A percentile compares a stretch with the other conserved stretches of the same genome.
phyloP scores from a whole-genome alignment of 1,140 invertebrate genomes.

The Mylabris phalerata region DNA sequence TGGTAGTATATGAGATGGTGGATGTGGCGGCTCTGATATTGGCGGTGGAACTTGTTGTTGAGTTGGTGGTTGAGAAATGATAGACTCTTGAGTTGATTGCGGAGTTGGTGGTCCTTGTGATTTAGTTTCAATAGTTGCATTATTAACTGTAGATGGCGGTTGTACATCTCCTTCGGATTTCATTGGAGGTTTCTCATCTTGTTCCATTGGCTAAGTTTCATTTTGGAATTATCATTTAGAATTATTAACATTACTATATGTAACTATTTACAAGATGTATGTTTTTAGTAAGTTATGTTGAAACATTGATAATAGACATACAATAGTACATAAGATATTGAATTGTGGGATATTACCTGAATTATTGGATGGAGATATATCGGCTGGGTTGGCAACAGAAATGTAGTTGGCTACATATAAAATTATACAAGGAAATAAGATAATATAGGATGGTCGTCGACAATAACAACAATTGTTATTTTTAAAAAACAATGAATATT shows the following conservation, averaged over 20 bases:
- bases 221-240: background rate
- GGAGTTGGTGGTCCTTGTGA: background rate
- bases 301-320: background rate
- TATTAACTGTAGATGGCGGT: conserved; percentile 7
- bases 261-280: conserved; percentile 18
- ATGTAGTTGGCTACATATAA: conserved; percentile 19
- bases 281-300: background rate
- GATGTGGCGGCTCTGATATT: background rate
- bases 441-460: conserved; percentile 9
- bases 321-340: conserved; percentile 7
- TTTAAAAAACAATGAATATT: conserved; percentile 2
- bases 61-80: background rate
- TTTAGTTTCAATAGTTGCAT: background rate
- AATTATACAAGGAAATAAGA: conserved; percentile 6
- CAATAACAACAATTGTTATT: background rate
- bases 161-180: background rate
- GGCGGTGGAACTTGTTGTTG: conserved; percentile 1
- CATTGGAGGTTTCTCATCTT: conserved; percentile 13
- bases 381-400: conserved; percentile 25
- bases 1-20: background rate
- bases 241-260: conserved; percentile 33
- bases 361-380: conserved; percentile 24
- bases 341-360: conserved; percentile 34
- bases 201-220: conserved; percentile 30
- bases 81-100: conserved; percentile 14